These are phyloP conservation scores for Muntiacus muntjak DNA, from an alignment of 2,113 vertebrate genomes.

Conservation along the genomic window DNA sequence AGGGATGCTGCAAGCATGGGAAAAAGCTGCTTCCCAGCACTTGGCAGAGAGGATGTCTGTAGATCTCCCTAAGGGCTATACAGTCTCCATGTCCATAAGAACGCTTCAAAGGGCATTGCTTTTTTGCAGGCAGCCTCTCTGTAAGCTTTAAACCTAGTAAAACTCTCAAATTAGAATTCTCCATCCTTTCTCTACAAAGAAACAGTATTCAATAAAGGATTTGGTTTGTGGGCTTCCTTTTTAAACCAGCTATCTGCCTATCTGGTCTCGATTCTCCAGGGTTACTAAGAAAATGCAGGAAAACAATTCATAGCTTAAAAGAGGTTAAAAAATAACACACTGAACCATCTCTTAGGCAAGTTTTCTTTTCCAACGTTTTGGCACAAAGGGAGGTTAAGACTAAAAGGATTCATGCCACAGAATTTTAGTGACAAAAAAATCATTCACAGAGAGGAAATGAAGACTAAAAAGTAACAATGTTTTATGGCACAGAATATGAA, in stretches of 20 bases:
- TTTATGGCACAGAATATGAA: background rate
- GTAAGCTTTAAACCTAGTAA: slow-evolving; percentile 24
- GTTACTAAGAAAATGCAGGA: background rate
- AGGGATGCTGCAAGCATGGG: slow-evolving; percentile 75
- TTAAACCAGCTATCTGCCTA: background rate
- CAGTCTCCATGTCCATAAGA: slow-evolving; percentile 28
- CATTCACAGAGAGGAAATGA: slow-evolving; percentile 20
- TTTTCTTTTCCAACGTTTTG: background rate
- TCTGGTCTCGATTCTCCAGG: background rate
- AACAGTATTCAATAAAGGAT: slow-evolving; percentile 14
- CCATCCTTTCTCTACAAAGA: slow-evolving; percentile 14
- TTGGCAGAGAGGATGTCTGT: slow-evolving; percentile 31
- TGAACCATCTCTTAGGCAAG: slow-evolving; percentile 3
- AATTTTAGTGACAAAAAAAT: slow-evolving; percentile 3
- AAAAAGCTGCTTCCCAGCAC: slow-evolving; percentile 79
- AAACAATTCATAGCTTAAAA: slow-evolving; percentile 3
- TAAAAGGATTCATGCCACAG: background rate
- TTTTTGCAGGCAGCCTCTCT: background rate
- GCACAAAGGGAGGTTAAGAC: background rate
- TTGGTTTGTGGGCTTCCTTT: slow-evolving; percentile 4
- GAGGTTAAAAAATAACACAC: background rate
- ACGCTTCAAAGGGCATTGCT: background rate
- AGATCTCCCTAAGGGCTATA: slow-evolving; percentile 58
- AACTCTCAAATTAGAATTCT: slow-evolving; percentile 38
- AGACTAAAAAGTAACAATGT: background rate